Evolutionary conservation across 2,113 vertebrate genomes (phyloP).

Genomic region (Ahaetulla prasina): DNA sequence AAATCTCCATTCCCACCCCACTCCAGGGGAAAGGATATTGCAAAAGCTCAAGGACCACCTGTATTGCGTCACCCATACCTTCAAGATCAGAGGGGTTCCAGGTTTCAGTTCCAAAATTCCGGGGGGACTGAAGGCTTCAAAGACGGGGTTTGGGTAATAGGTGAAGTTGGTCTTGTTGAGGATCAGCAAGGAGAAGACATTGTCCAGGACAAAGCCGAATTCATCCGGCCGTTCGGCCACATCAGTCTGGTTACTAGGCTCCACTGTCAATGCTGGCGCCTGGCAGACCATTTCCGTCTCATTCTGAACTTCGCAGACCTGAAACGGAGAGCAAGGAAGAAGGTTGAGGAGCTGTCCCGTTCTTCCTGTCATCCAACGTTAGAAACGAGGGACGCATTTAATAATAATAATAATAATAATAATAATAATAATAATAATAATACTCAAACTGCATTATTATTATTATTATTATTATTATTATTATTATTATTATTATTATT

Average conservation of each 20-base stretch:
- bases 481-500: too few species aligned
- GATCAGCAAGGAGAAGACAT: slow-evolving; percentile 84
- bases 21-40: too few species aligned
- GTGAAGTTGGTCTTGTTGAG: slow-evolving; percentile 94
- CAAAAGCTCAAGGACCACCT: too few species aligned
- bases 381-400: neutral
- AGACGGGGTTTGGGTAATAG: slow-evolving; percentile 93
- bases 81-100: slow-evolving; percentile 93
- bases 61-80: slow-evolving; percentile 69
- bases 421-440: too few species aligned
- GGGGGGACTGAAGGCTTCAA: slow-evolving; percentile 85
- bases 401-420: too few species aligned
- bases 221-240: slow-evolving; percentile 84
- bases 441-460: too few species aligned
- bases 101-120: slow-evolving; percentile 95
- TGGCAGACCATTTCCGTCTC: slow-evolving; percentile 91
- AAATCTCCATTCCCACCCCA: too few species aligned
- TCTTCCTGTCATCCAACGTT: neutral
- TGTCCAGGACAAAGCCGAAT: slow-evolving; percentile 95
- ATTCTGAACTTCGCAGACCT: slow-evolving; percentile 87
- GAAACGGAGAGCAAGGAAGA: neutral
- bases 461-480: too few species aligned
- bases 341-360: neutral
- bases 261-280: slow-evolving; percentile 84
- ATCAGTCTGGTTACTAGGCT: slow-evolving; percentile 76